These are phyloP conservation scores for Micromys minutus DNA, from an alignment of 2,113 vertebrate genomes.

Conservation along the genomic window DNA sequence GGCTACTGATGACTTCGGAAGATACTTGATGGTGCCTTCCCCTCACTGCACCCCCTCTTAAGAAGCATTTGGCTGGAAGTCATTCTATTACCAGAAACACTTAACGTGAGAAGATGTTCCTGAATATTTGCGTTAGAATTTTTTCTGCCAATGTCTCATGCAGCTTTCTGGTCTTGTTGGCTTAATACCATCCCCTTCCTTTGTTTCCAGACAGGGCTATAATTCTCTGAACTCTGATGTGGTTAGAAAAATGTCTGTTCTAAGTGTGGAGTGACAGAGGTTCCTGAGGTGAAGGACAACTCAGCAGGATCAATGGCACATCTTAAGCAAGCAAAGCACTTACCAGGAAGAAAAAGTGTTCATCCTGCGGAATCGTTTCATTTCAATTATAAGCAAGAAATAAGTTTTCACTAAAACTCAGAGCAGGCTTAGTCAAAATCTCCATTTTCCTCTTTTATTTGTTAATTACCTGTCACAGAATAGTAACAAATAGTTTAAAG, in stretches of 20 bases:
- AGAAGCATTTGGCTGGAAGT: slow-evolving; percentile 63
- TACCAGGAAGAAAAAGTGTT: not conserved
- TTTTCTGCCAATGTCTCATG: slow-evolving; percentile 23
- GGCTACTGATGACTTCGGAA: slow-evolving; percentile 11
- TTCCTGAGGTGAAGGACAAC: not conserved
- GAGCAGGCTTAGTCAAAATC: not conserved
- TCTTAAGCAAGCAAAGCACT: not conserved
- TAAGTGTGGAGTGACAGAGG: not conserved
- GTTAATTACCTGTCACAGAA: not conserved
- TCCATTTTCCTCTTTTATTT: not conserved
- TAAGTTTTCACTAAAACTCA: not conserved
- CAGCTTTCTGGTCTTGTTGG: slow-evolving; percentile 53
- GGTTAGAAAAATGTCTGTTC: slow-evolving; percentile 24
- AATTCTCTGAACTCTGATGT: slow-evolving; percentile 49
- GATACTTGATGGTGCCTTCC: not conserved
- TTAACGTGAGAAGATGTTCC: slow-evolving; percentile 53
- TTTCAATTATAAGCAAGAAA: not conserved
- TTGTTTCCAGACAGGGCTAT: slow-evolving; percentile 59
- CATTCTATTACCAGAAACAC: slow-evolving; percentile 72
- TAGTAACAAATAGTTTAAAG: not conserved
- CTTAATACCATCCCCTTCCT: slow-evolving; percentile 44
- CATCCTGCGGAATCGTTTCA: not conserved
- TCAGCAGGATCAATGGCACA: not conserved
- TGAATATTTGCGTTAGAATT: slow-evolving; percentile 66
- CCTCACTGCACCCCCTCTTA: not conserved